Evolutionary conservation across 1,140 invertebrate genomes (phyloP), one percentile per base, ranked within the genome.

Genomic region (Bilobella aurantiaca): DNA sequence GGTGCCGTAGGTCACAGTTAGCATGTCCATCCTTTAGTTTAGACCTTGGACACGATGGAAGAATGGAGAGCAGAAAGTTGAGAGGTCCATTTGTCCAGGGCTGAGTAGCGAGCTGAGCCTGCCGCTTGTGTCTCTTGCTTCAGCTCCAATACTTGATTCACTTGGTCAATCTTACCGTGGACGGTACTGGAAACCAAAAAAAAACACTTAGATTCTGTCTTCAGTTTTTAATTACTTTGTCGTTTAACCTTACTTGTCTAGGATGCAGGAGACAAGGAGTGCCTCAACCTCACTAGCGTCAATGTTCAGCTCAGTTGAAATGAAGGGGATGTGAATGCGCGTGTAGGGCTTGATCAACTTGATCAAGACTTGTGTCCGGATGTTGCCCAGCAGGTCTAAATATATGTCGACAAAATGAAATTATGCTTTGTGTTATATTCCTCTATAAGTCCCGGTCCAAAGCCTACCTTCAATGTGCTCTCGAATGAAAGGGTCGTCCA

Each of bases 401-500:
- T 80, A 66, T 65, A 65, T n/a, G n/a, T n/a, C n/a, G 73, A 77
- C 69, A 47, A 60, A 31, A 47, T 8, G 12, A 42, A 8, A 56
- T 56, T 56, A 5, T 62, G 18, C 14, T 42, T 42, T 42, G 8
- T 12, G 18, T 8, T 42, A 12, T 42, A 42, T 42, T 42, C 18
- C 18, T 12, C 18, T 42, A 42, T 8, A 12, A 42, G 34, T 42
- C 8, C 8, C 18, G 30, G 69, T 14, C 28, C 18, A 59, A 60
- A 58, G n/a, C n/a, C 1, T 76, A 85, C 85, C 85, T 85, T 98
- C 96, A 77, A 99, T 98, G 75, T 99, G 96, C 79, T 99, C 97
- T 74, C 94, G 82, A 74, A 99, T 99, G 78, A 99, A 99, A 3
- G 93, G 94, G 83, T 99, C 97, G 76, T 96, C 93, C 96, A 99